Conservation (phyloP, 2,888 invertebrate genomes). For the Leptothorax acervorum region DNA sequence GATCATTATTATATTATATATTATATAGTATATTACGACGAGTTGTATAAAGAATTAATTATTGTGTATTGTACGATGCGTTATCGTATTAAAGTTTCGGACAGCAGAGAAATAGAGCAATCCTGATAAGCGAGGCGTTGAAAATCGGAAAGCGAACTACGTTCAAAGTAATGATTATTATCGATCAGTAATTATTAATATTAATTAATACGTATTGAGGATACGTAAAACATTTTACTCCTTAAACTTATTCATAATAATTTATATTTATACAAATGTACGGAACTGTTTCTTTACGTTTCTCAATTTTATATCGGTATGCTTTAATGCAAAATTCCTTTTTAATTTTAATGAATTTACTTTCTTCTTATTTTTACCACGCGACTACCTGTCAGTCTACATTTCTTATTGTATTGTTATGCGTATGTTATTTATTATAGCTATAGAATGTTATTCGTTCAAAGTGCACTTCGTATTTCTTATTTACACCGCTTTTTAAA, state of each 20-base stretch:
- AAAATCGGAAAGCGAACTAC: conserved; percentile 13
- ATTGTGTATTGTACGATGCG: conserved; percentile 29
- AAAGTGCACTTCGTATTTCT: conserved; percentile 7
- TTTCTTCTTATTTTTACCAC: not conserved
- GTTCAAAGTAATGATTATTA: not conserved
- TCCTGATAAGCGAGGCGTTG: not conserved
- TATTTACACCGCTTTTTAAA: conserved; percentile 10
- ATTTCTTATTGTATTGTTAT: not conserved
- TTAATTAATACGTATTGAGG: not conserved
- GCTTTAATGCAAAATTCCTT: not conserved
- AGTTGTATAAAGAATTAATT: conserved; percentile 39
- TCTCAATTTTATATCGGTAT: not conserved
- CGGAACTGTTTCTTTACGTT: not conserved
- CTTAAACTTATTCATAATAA: not conserved
- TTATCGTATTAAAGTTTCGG: conserved; percentile 31
- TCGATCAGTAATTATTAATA: not conserved
- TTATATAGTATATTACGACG: conserved; percentile 46
- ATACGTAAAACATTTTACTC: not conserved
- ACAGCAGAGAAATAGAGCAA: not conserved
- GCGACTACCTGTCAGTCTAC: not conserved
- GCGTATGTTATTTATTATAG: not conserved
- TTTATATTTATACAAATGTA: not conserved
- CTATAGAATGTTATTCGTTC: not conserved
- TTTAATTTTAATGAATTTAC: not conserved
- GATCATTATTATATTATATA: conserved; percentile 31